phyloP scores from a whole-genome alignment of 1,140 invertebrate species.

The Polypedilum pembai region DNA sequence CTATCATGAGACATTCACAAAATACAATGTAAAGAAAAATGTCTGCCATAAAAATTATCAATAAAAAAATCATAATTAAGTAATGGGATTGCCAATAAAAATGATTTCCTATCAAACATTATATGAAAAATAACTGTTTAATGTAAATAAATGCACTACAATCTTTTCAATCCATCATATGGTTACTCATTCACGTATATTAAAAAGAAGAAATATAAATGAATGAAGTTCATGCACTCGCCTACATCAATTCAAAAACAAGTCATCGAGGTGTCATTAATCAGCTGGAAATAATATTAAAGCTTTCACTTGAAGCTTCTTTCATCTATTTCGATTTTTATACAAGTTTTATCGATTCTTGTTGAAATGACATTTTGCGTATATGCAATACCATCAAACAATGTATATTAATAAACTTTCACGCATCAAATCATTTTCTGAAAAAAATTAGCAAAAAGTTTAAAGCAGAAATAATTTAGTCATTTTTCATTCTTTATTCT shows the following conservation, averaged over 20 bases:
- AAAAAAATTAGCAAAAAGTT: neutral
- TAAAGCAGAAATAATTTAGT: neutral
- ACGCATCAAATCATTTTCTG: neutral
- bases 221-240: no score
- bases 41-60: no score
- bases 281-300: neutral
- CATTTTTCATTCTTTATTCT: constrained; percentile 18
- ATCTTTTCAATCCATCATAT: no score
- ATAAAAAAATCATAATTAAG: no score
- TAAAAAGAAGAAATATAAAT: no score
- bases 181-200: no score
- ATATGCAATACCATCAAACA: neutral
- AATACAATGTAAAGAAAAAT: no score
- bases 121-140: no score
- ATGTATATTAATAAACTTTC: neutral
- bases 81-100: no score
- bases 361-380: neutral
- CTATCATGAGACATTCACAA: no score
- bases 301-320: neutral
- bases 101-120: no score
- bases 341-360: neutral
- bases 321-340: neutral
- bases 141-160: no score
- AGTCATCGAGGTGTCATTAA: constrained; percentile 5
- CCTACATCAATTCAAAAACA: neutral